Percentiles rank a stretch among this genome's conserved stretches.
Evolutionary conservation across 2,797 vertebrate genomes (phyloP).

Genomic region (Ctenopoma multispine): DNA sequence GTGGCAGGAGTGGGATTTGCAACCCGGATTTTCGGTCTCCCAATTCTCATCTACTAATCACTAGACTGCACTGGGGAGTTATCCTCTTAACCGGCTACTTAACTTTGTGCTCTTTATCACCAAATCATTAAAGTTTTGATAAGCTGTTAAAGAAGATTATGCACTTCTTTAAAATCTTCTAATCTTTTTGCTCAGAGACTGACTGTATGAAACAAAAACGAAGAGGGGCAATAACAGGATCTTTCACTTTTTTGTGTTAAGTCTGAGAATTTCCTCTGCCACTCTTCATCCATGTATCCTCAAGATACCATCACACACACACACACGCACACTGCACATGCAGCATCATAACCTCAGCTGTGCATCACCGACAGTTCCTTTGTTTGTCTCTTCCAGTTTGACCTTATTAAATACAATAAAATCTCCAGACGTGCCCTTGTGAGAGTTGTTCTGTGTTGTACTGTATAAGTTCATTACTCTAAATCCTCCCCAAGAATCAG

Average conservation of each 20-base stretch:
- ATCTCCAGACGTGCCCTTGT: slow-evolving; percentile 59
- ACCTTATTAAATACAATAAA: slow-evolving; percentile 82
- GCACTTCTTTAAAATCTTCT: slow-evolving; percentile 86
- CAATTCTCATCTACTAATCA: slow-evolving; percentile 89
- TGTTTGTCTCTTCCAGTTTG: slow-evolving; percentile 72
- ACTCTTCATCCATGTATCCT: slow-evolving; percentile 48
- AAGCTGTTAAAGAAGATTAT: slow-evolving; percentile 90
- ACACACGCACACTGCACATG: not conserved
- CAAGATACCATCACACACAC: slow-evolving; percentile 49
- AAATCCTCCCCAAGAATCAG: slow-evolving; percentile 74
- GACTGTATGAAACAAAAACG: slow-evolving; percentile 84
- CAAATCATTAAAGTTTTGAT: slow-evolving; percentile 91
- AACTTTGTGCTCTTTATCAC: slow-evolving; percentile 90
- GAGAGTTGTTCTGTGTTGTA: slow-evolving; percentile 67
- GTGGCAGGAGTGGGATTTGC: slow-evolving; percentile 86
- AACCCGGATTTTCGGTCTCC: slow-evolving; percentile 84
- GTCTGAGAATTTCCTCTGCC: slow-evolving; percentile 56
- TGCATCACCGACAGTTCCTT: slow-evolving; percentile 46
- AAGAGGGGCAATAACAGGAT: slow-evolving; percentile 78
- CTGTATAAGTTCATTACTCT: slow-evolving; percentile 71
- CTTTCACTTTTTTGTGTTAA: slow-evolving; percentile 63
- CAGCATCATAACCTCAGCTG: slow-evolving; percentile 61
- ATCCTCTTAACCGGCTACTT: slow-evolving; percentile 90
- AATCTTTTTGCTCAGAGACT: slow-evolving; percentile 83
- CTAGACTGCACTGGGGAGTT: slow-evolving; percentile 87